These are phyloP conservation scores for Mongoloraphidia duomilia DNA, from an alignment of 2,888 invertebrate genomes.

Conservation along the genomic window DNA sequence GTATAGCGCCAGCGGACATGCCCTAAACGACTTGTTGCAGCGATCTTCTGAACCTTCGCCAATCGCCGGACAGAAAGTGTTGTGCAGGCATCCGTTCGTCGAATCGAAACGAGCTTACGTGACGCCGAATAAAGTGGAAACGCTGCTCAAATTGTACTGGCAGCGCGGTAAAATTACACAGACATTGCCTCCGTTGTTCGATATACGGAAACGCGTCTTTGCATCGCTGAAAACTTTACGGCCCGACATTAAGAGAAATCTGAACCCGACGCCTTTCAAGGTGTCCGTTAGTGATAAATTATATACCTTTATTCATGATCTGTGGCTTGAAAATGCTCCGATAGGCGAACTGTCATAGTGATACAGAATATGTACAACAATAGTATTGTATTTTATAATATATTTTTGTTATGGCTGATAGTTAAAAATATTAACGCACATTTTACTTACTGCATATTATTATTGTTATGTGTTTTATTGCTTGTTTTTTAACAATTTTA, in stretches of 20 bases:
- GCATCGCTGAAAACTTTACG: slow-evolving; percentile 67
- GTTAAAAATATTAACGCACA: no score
- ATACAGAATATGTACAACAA: no score
- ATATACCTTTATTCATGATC: slow-evolving; percentile 85
- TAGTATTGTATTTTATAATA: no score
- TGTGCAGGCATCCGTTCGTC: slow-evolving; percentile 93
- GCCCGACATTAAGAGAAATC: slow-evolving; percentile 83
- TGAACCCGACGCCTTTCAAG: slow-evolving; percentile 99
- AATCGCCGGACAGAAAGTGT: slow-evolving; percentile 60
- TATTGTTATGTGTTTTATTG: no score
- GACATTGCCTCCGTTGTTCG: slow-evolving; percentile 52
- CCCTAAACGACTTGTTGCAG: slow-evolving; percentile 80
- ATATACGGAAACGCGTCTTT: slow-evolving; percentile 64
- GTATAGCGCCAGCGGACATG: slow-evolving; percentile 64
- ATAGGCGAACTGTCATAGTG: slow-evolving; percentile 80
- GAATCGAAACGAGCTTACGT: slow-evolving; percentile 94
- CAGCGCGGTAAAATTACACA: slow-evolving; percentile 59
- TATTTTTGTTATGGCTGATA: no score
- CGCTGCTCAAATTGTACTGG: slow-evolving; percentile 75
- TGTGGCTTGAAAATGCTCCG: slow-evolving; percentile 95
- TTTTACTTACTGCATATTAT: no score
- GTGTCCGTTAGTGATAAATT: slow-evolving; percentile 86
- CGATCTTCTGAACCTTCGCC: slow-evolving; percentile 67
- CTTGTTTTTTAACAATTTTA: no score
- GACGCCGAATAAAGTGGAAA: slow-evolving; percentile 75